Conservation (phyloP, 1,140 invertebrate species). For the Ceratina australensis region DNA sequence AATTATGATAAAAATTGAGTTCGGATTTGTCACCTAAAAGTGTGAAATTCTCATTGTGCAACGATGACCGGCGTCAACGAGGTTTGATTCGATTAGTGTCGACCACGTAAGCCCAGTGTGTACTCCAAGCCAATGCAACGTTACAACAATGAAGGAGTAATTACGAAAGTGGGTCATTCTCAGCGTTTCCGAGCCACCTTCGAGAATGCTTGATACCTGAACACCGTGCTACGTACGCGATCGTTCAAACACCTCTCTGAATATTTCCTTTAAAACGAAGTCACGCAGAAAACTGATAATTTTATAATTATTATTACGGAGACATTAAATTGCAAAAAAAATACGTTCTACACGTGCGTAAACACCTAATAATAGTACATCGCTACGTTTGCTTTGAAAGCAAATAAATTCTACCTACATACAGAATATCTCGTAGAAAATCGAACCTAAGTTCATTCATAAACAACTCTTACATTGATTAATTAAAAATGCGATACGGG, state of each 20-base stretch:
- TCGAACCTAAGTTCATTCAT: too few species aligned
- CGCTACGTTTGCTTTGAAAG: too few species aligned
- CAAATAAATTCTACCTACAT: too few species aligned
- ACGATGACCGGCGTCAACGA: slow-evolving; percentile 29
- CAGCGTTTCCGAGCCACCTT: slow-evolving; percentile 41
- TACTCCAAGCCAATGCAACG: slow-evolving; percentile 21
- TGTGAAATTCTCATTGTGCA: slow-evolving; percentile 24
- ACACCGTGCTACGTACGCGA: not conserved
- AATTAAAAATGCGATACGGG: too few species aligned
- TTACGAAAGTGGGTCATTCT: slow-evolving; percentile 57
- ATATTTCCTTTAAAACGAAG: not conserved
- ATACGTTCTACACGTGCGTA: too few species aligned
- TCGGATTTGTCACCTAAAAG: not conserved
- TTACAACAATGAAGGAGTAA: slow-evolving; percentile 54
- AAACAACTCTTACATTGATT: too few species aligned
- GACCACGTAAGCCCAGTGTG: slow-evolving; percentile 31
- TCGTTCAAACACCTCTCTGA: not conserved
- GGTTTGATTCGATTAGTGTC: slow-evolving; percentile 53
- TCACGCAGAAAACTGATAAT: not conserved
- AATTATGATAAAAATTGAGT: not conserved
- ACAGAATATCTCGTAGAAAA: too few species aligned
- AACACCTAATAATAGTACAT: too few species aligned
- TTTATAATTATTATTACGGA: too few species aligned
- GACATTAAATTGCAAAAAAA: too few species aligned
- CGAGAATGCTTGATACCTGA: slow-evolving; percentile 36